Evolutionary conservation across 92 coral and sea anemone species (phyloP), one percentile per base, ranked within the genome.

Genomic region (Parazoanthus swiftii): DNA sequence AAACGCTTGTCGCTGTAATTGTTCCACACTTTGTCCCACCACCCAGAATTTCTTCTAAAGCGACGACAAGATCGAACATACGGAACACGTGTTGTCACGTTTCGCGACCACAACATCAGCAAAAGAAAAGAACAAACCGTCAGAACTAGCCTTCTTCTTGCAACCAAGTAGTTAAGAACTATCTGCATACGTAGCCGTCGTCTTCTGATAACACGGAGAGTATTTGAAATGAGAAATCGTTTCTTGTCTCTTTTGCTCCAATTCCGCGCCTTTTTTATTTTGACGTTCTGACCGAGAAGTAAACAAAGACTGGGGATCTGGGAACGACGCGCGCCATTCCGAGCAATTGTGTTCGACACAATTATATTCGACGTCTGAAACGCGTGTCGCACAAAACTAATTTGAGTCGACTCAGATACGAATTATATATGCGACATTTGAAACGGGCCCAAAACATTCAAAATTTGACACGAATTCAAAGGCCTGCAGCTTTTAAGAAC

Each of bases 11-110:
- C 90, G 43, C 77, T 46, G 78, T 92, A 90, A 37, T 76, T 90
- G 51, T 81, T 82, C 88, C 93, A 88, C 20, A 88, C 88, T 71
- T 59, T 76, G 37, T 88, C 72, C 86, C 88, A 88, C 92, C 92
- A 90, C 11, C 91, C 86, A 10, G 86, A 70, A 76, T 92, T 89
- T 84, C 88, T 59, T 33, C 25, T 76, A 33, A 58, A 76, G 77
- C 85, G 37, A 71, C 93, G 90, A 66, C 90, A 90, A 44, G 90
- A 90, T 39, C 88, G 86, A 25, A 67, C 67, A 7, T 2, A 58
- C 1, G 85, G 74, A 67, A 81, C 85, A 81, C 67, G 85, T 81
- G 74, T 67, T 81, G 74, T 67, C 20, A 38, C 67, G 67, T 42
- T 81, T 66, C 85, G 85, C 67, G 66, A 21, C 72, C 42, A 56